These are phyloP conservation scores for Mycetomoellerius zeteki DNA, from an alignment of 1,140 invertebrate species.

Conservation along the genomic window DNA sequence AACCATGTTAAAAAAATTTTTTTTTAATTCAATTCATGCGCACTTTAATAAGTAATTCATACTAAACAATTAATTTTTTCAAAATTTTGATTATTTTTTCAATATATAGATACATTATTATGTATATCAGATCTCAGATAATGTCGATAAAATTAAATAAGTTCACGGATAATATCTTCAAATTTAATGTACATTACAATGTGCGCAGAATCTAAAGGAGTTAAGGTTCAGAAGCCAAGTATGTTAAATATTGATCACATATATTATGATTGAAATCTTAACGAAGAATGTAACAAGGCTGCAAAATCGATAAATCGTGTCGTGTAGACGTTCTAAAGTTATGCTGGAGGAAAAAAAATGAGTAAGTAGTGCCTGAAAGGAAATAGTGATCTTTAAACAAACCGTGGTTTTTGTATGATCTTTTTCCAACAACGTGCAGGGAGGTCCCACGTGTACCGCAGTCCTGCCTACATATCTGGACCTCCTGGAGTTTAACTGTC, in stretches of 20 bases:
- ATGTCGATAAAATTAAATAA: too few relatives aligned
- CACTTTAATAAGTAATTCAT: too few relatives aligned
- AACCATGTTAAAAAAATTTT: too few relatives aligned
- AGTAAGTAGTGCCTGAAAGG: background rate
- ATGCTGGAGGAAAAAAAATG: background rate
- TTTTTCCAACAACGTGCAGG: slow-evolving; percentile 48
- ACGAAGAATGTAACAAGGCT: slow-evolving; percentile 1
- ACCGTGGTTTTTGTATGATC: slow-evolving; percentile 42
- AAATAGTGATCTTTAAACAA: slow-evolving; percentile 56
- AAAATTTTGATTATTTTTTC: too few relatives aligned
- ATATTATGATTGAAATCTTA: background rate
- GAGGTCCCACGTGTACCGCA: slow-evolving; percentile 75
- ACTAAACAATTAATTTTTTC: too few relatives aligned
- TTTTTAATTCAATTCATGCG: too few relatives aligned
- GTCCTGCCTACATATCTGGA: slow-evolving; percentile 71
- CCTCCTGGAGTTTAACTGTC: slow-evolving; percentile 78
- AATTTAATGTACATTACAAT: too few relatives aligned
- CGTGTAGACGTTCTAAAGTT: background rate
- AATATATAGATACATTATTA: too few relatives aligned
- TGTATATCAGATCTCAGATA: too few relatives aligned
- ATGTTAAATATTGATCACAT: background rate
- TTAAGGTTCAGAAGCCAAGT: too few relatives aligned
- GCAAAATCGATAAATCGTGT: slow-evolving; percentile 1
- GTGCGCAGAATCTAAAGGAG: too few relatives aligned
- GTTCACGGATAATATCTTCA: too few relatives aligned